Base-by-base conservation (phyloP, 2,888 invertebrate genomes). In the Archips crataeganus region DNA sequence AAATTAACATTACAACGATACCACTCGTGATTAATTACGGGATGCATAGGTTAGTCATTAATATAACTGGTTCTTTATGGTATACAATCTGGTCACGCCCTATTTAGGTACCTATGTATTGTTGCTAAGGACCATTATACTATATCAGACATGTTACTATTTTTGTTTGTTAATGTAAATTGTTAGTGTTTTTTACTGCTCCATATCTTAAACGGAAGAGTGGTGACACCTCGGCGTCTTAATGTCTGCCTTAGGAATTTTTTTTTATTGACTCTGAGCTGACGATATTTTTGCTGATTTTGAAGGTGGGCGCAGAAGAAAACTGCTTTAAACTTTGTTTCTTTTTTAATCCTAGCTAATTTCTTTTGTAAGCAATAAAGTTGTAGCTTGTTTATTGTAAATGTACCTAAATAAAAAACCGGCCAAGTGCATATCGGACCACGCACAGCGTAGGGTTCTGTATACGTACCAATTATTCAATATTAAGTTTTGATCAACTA, bases 31-130 rank as follows among this genome's bases (percentile, higher is more conserved):
- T 69, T 68, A 64, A 73, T 69, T 49, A 59, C 63, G 73, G 73
- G 73, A 73, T 73, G 73, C 57, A 73, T 73, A 69, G 57, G 73
- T 73, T 69, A 69, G 51, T 69, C 69, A 69, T 73, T 69, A 64
- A 68, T 73, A 54, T 39, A 69, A 42, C 63, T 13, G 39, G 68
- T 69, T 69, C 63, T 73, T 73, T 67, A 62, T 63, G 57, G 57
- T 51, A 13, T 39, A 34, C 47, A 13, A 54, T 11, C 51, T 47
- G 11, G 67, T 73, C 72, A 68, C 72, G 72, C 62, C 62, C 72
- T 71, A 66, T 67, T 72, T 72, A 72, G 62, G 62, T 67, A 61
- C 61, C 23, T 45, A 13, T 8, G n/a, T 49, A 47, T 42, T 57
- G 72, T 72, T 68, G 62, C 72, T 72, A 72, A 63, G 67, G 62